Evolutionary conservation across 2,797 vertebrate species (phyloP), one percentile per base, ranked within the genome.

Genomic region (Synaphobranchus kaupii): DNA sequence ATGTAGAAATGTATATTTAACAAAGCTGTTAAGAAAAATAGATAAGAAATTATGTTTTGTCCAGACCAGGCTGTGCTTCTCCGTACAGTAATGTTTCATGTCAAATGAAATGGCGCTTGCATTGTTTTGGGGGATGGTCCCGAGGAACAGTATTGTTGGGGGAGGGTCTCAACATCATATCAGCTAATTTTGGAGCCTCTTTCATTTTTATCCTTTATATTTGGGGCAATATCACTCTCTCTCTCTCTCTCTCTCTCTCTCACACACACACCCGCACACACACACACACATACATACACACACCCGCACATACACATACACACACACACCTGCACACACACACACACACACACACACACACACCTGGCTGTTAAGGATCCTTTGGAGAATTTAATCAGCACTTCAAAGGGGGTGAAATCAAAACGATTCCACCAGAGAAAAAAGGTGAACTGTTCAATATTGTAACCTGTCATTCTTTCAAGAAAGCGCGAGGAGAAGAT

Each of bases 381-480:
- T 94, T 93, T 92, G 86, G 92, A 95, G 95, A 95, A 95, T 96
- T 96, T 95, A 96, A 96, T 95, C 94, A 95, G 92, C 95, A 95
- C 95, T 96, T 97, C 95, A 96, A 96, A 93, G 94, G 94, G 93
- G 91, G 93, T 90, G 92, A 94, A 93, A 95, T 95, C 94, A 91
- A 93, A 93, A 94, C 93, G 93, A 90, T 95, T 94, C 95, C 94
- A 93, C 90, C 50, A 93, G 95, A 94, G 93, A 92, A 91, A 82
- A 66, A 92, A 93, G 90, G 86, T 90, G 90, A 92, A 93, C 89
- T 52, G 89, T 92, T 94, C 91, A 87, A 93, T 92, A 92, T 92
- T 90, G 92, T 91, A 94, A 91, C 93, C 93, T 95, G 94, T 94
- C 94, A 94, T 93, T 93, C 93, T 86, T 91, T 90, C 44, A 87